A percentile compares a stretch with the other conserved stretches of the same genome.
phyloP scores from a whole-genome alignment of 2,113 vertebrate genomes.

The Heptranchias perlo region DNA sequence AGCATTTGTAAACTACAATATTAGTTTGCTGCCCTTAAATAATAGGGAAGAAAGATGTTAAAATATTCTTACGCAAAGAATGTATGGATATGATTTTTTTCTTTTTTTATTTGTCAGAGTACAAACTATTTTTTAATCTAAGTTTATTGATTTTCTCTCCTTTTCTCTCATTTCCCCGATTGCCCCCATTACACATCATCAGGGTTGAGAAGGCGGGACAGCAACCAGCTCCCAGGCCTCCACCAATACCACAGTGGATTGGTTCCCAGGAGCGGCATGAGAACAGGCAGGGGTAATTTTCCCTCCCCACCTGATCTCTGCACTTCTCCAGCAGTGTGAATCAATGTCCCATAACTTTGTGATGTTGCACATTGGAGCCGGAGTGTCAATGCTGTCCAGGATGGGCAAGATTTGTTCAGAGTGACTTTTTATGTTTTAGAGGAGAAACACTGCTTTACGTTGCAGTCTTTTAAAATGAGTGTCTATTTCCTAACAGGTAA shows the following conservation, averaged over 20 bases:
- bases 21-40: background rate
- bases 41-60: background rate
- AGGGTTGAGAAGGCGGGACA: background rate
- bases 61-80: background rate
- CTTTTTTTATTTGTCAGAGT: background rate
- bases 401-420: background rate
- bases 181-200: no score
- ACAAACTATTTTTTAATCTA: background rate
- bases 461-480: background rate
- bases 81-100: background rate
- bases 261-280: background rate
- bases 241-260: background rate
- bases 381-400: background rate
- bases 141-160: background rate
- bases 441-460: background rate
- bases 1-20: background rate
- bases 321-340: no score
- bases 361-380: background rate
- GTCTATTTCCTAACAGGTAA: conserved; percentile 64
- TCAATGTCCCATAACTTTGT: background rate
- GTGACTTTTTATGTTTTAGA: background rate
- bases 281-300: background rate
- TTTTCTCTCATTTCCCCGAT: background rate
- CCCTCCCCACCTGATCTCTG: background rate
- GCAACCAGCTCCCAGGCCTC: background rate